Base-by-base conservation (phyloP, 2,888 invertebrate species). In the Cheilosia scutellata region DNA sequence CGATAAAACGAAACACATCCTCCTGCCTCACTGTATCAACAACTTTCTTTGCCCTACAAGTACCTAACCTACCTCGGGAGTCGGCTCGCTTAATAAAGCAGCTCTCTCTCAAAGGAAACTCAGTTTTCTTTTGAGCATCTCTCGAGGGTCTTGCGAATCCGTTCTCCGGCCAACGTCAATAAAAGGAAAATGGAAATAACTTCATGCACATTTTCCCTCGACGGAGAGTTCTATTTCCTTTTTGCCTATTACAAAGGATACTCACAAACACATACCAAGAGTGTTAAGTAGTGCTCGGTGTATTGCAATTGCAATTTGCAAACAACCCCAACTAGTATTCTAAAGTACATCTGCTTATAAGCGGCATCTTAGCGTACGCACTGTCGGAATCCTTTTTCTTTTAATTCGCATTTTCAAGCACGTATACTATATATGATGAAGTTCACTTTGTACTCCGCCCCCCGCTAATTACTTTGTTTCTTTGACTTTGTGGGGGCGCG, bases 381-480 rank as follows among this genome's bases (percentile, higher is more conserved):
- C 55, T 55, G 47, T 57, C 9, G 53, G 66, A 40, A 42, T 29
- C 25, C 25, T 40, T 33, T 60, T 60, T 58, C 11, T 40, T 25
- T 53, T 53, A 16, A 47, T 47, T 47, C 16, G 47, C 57, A 27
- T 20, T 55, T 55, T 31, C 62, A 44, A 70, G 29, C 16, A 27
- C n/a, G 40, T 29, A n/a, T 20, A 5, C 58, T n/a, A 13, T 2
- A 62, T 9, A 9, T n/a, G 13, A 37, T 37, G 37, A 11, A 47
- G 66, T 40, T 51, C 49, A 29, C 74, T 75, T 53, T 58, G 53
- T 20, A 33, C 55, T 20, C 13, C 13, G 57, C 27, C 25, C 53
- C 25, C 53, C 37, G 74, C 37, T 29, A 74, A 74, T 74, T 74
- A 74, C 79, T 79, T 72, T 65, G 72, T 66, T 51, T 42, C 74